Evolutionary conservation across 2,113 vertebrate genomes (phyloP).

Genomic region (Ivindomyrus marchei): DNA sequence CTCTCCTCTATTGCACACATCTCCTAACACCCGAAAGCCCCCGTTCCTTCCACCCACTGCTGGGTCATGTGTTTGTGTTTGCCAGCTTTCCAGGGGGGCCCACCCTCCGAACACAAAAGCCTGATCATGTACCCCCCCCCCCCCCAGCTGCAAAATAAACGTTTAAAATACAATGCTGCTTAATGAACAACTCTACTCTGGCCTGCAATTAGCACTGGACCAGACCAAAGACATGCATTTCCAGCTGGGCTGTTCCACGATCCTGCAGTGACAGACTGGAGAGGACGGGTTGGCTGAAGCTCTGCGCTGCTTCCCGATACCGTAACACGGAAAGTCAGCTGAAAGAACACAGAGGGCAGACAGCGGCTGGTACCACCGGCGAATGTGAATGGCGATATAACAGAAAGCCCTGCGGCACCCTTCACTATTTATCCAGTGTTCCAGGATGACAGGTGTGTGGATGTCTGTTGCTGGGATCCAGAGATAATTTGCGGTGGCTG

Average conservation of each 20-base stretch:
- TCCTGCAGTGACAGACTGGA: not conserved
- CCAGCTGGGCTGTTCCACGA: not conserved
- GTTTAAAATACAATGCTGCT: not conserved
- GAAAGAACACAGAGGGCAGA: not conserved
- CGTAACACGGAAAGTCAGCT: not conserved
- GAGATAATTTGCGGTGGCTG: not conserved
- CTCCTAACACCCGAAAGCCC: not conserved
- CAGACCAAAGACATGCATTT: not conserved
- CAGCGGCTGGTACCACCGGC: not conserved
- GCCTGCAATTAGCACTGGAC: not conserved
- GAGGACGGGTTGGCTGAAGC: not conserved
- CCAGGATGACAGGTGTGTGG: not conserved
- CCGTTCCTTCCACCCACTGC: not conserved
- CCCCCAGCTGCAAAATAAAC: not conserved
- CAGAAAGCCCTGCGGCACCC: not conserved
- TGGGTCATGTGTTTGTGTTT: not conserved
- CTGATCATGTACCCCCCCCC: not conserved
- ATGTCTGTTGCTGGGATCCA: not conserved
- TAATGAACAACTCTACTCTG: not conserved
- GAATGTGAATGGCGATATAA: not conserved
- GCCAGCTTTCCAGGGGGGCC: not conserved
- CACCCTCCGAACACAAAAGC: not conserved
- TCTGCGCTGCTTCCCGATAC: not conserved
- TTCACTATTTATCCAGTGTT: not conserved
- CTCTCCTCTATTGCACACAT: not conserved